phyloP scores from a whole-genome alignment of 1,140 invertebrate species.

The Drosophila virilis region DNA sequence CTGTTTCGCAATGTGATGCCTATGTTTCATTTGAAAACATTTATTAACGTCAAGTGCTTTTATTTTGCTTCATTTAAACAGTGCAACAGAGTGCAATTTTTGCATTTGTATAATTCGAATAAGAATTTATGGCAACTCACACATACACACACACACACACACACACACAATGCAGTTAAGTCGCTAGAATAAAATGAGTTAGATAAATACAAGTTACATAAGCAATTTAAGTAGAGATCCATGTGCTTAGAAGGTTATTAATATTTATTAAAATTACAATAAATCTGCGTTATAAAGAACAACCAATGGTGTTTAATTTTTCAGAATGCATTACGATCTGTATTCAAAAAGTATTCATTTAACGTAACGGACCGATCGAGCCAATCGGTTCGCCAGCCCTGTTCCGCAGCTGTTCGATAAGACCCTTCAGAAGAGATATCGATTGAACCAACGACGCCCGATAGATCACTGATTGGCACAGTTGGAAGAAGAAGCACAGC shows the following conservation, averaged over 20 bases:
- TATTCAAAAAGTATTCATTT: neutral
- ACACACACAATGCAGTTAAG: constrained; percentile 64
- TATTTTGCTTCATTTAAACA: constrained; percentile 5
- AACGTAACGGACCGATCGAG: neutral
- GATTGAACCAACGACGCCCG: constrained; percentile 12
- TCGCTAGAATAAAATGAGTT: constrained; percentile 64
- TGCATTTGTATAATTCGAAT: constrained; percentile 45
- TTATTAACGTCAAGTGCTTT: neutral
- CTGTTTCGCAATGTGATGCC: constrained; percentile 11
- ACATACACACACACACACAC: constrained; percentile 18
- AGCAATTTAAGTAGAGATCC: constrained; percentile 81
- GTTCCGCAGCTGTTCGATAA: constrained; percentile 7
- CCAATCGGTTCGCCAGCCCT: constrained; percentile 3
- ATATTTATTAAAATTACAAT: constrained; percentile 79
- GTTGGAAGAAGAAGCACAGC: constrained; percentile 27
- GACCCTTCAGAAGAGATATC: neutral
- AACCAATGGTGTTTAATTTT: constrained; percentile 18
- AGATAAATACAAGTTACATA: constrained; percentile 75
- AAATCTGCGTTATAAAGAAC: constrained; percentile 75
- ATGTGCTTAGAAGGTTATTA: constrained; percentile 80
- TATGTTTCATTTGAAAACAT: constrained; percentile 13
- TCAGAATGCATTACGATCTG: neutral
- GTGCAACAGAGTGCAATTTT: constrained; percentile 13
- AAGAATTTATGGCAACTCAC: constrained; percentile 36
- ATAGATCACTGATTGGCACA: constrained; percentile 1